A percentile compares a stretch with the other conserved stretches of the same genome.
These are phyloP conservation scores for Panurus biarmicus DNA, from an alignment of 2,113 vertebrate species.

Conservation along the genomic window DNA sequence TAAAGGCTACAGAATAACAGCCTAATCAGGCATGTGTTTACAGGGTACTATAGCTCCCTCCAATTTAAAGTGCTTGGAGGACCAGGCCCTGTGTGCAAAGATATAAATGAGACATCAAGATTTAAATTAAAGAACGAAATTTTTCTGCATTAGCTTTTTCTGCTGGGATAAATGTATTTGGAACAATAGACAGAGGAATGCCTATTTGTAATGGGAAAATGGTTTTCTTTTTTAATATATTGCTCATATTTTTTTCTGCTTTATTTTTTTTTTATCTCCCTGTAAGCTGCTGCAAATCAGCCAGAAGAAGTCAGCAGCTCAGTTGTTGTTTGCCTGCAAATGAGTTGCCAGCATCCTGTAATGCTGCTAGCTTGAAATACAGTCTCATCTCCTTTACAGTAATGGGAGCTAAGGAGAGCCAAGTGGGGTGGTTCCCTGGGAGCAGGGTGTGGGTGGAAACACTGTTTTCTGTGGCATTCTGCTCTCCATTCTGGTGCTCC, in stretches of 20 bases:
- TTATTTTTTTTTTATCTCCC: not conserved
- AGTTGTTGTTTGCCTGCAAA: not conserved
- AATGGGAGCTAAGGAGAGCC: not conserved
- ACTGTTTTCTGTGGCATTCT: not conserved
- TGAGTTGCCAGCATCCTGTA: not conserved
- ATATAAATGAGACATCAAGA: not conserved
- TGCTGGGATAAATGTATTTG: not conserved
- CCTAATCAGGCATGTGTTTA: not conserved
- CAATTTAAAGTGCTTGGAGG: not conserved
- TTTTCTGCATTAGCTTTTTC: not conserved
- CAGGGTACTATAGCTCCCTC: not conserved
- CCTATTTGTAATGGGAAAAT: not conserved
- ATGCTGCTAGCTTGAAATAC: slow-evolving; percentile 1
- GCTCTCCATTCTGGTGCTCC: not conserved
- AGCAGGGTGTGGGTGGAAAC: not conserved
- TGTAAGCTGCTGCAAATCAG: not conserved
- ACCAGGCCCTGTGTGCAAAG: not conserved
- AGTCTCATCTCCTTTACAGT: not conserved
- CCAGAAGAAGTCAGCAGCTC: not conserved
- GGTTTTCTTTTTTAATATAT: not conserved
- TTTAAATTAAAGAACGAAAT: not conserved
- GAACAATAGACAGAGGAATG: not conserved
- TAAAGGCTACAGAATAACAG: not conserved
- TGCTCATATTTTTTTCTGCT: not conserved
- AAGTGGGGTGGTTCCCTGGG: not conserved